These are phyloP conservation scores for Epsilonema sp. DNA, from an alignment of 2,888 invertebrate genomes.

Conservation along the genomic window DNA sequence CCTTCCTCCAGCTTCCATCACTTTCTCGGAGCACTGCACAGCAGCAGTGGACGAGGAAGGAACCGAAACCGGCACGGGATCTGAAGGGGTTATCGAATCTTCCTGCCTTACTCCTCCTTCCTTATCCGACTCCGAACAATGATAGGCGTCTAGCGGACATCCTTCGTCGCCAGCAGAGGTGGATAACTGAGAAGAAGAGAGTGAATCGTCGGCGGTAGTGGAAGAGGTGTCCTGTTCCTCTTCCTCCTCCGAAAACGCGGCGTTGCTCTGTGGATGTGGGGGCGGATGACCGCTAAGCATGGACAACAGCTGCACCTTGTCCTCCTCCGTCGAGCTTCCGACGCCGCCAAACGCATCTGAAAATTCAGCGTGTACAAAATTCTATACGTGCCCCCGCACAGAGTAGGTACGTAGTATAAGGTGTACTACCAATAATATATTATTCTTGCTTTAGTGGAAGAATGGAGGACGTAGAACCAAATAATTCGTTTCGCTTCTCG, in stretches of 20 bases:
- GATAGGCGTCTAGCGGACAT: not conserved
- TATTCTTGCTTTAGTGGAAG: no score
- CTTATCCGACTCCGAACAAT: no score
- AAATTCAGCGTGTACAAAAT: no score
- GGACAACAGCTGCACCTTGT: conserved; percentile 5
- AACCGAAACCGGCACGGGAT: not conserved
- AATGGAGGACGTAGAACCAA: no score
- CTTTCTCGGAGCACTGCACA: not conserved
- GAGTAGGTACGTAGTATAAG: no score
- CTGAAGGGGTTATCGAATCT: not conserved
- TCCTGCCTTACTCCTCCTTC: no score
- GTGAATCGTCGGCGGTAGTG: not conserved
- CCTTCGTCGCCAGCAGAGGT: not conserved
- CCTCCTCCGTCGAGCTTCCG: not conserved
- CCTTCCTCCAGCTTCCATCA: no score
- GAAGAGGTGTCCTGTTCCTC: not conserved
- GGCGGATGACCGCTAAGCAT: not conserved
- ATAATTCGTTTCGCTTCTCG: no score
- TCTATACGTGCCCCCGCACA: no score
- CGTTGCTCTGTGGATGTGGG: not conserved
- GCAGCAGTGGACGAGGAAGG: not conserved
- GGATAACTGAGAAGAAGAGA: not conserved
- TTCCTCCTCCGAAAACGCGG: not conserved
- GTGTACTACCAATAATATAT: no score
- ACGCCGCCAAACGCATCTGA: conserved; percentile 5